Conservation (phyloP, 30 jellyfish, hydroid and myxozoan genomes). For the Pelagia noctiluca region DNA sequence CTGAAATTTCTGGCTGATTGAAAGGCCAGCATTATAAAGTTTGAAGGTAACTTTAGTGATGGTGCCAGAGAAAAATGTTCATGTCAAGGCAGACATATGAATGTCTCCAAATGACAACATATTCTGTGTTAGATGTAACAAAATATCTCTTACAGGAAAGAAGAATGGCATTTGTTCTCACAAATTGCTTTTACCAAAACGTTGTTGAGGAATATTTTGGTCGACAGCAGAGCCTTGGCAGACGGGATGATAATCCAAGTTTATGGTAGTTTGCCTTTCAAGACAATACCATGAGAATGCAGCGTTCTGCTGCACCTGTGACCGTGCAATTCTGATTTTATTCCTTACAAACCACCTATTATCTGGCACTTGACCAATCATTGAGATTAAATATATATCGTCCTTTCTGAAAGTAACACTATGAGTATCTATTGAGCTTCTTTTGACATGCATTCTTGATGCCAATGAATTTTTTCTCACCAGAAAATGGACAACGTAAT, state of each 20-base stretch:
- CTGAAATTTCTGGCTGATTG: constrained; percentile 44
- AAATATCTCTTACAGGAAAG: not conserved
- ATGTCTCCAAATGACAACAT: constrained; percentile 35
- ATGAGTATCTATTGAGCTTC: too few relatives aligned
- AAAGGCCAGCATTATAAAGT: constrained; percentile 7
- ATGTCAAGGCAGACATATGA: constrained; percentile 56
- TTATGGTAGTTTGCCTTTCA: constrained; percentile 31
- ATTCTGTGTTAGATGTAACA: constrained; percentile 22
- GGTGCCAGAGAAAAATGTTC: constrained; percentile 44
- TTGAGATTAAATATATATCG: too few relatives aligned
- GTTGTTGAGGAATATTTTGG: too few relatives aligned
- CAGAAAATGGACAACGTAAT: too few relatives aligned
- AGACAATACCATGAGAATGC: constrained; percentile 43
- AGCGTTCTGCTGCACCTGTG: constrained; percentile 32
- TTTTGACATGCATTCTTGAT: too few relatives aligned
- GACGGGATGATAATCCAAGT: constrained; percentile 43
- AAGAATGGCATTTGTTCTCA: constrained; percentile 46
- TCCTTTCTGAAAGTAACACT: too few relatives aligned
- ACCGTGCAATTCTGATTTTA: constrained; percentile 14
- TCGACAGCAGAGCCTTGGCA: constrained; percentile 52
- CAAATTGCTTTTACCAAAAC: constrained; percentile 37
- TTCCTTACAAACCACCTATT: too few relatives aligned
- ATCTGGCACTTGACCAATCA: too few relatives aligned
- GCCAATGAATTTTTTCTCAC: too few relatives aligned
- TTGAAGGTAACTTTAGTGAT: constrained; percentile 12